Conservation (phyloP, 2,797 vertebrate species). For the Periophthalmus magnuspinnatus region DNA sequence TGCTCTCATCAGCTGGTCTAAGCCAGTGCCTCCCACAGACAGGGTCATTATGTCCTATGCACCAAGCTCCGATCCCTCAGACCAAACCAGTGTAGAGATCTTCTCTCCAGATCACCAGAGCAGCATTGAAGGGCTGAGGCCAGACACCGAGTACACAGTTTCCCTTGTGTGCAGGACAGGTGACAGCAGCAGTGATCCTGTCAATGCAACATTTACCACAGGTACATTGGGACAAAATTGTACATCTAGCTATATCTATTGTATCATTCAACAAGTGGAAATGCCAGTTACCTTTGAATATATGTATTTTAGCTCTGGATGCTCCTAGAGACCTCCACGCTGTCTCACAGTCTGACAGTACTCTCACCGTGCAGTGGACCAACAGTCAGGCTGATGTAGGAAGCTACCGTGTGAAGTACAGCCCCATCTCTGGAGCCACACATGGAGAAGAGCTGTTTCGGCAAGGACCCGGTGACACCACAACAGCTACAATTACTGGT, state of each 20-base stretch:
- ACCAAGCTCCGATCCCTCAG: conserved; percentile 70
- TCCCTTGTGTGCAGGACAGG: conserved; percentile 80
- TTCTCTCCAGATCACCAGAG: conserved; percentile 83
- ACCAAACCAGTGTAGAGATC: conserved; percentile 79
- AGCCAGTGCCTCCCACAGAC: conserved; percentile 83
- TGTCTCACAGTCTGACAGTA: conserved; percentile 84
- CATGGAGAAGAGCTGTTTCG: conserved; percentile 85
- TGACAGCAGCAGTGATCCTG: conserved; percentile 79
- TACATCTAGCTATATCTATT: background rate
- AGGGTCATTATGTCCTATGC: conserved; percentile 80
- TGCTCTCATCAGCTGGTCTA: conserved; percentile 87
- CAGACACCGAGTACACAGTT: conserved; percentile 89
- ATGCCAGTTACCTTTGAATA: background rate
- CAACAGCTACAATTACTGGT: conserved; percentile 86
- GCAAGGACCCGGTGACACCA: conserved; percentile 76
- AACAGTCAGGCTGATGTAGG: conserved; percentile 83
- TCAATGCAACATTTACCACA: conserved; percentile 84
- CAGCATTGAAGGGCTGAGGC: conserved; percentile 82
- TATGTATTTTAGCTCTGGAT: conserved; percentile 80
- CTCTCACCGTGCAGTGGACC: conserved; percentile 89
- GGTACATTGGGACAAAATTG: conserved; percentile 64
- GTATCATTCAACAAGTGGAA: background rate
- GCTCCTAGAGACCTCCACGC: conserved; percentile 81
- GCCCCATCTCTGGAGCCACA: conserved; percentile 86
- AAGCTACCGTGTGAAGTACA: conserved; percentile 88